phyloP scores from a whole-genome alignment of 2,797 vertebrate genomes.

The Cuniculus paca region DNA sequence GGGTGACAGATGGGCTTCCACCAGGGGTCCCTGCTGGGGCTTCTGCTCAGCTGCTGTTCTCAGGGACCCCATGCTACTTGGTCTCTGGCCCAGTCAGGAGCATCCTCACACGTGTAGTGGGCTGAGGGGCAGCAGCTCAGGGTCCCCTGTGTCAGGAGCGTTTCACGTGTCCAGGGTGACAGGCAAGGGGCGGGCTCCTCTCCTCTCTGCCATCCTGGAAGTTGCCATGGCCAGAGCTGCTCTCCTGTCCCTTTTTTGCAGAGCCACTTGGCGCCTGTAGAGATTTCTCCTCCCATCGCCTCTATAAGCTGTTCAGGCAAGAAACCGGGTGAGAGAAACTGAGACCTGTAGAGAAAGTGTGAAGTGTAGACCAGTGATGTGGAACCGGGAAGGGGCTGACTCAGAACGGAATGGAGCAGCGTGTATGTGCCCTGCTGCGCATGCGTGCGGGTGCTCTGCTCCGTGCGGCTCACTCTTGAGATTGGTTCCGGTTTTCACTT shows the following conservation, averaged over 20 bases:
- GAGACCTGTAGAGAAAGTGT: constrained; percentile 75
- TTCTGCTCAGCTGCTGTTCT: background rate
- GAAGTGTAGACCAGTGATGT: background rate
- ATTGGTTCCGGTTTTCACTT: constrained; percentile 3
- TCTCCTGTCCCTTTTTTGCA: background rate
- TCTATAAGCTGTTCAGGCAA: background rate
- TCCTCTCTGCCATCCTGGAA: fast-evolving
- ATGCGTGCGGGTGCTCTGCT: no score
- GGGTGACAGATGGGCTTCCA: background rate
- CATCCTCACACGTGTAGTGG: fast-evolving
- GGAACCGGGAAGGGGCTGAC: constrained; percentile 58
- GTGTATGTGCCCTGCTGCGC: no score
- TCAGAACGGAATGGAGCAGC: background rate
- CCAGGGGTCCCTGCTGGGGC: background rate
- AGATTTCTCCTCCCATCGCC: background rate
- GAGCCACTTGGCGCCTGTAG: background rate
- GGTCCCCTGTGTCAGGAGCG: background rate
- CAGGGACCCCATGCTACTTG: background rate
- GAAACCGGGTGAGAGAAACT: constrained; percentile 71
- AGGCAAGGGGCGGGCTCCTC: background rate
- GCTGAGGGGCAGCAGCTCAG: background rate
- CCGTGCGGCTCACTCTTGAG: background rate
- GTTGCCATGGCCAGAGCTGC: background rate
- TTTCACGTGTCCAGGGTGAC: background rate
- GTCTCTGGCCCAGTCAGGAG: background rate